phyloP scores from a whole-genome alignment of 2,888 invertebrate species.

The Conistra vaccinii region DNA sequence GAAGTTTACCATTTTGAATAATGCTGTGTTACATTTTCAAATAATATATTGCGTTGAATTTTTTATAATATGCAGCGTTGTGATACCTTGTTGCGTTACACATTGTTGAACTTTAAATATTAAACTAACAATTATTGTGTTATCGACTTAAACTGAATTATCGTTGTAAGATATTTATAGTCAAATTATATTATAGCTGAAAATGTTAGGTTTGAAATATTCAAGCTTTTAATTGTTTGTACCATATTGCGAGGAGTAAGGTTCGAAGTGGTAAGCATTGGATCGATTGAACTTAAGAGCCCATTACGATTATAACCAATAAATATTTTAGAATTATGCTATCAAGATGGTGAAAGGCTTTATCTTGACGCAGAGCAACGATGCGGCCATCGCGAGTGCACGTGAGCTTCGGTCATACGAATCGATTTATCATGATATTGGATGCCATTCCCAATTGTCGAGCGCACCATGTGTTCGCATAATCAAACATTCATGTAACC shows the following conservation, averaged over 20 bases:
- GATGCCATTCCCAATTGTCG: not conserved
- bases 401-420: conserved; percentile 9
- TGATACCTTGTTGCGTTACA: conserved; percentile 45
- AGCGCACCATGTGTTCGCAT: not conserved
- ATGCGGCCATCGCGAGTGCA: not conserved
- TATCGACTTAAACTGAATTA: conserved; percentile 39
- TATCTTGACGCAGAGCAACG: not conserved
- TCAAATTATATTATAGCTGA: conserved; percentile 53
- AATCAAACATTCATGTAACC: not conserved
- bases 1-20: conserved; percentile 46
- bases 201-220: conserved; percentile 52
- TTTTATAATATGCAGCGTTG: conserved; percentile 36
- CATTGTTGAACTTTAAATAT: conserved; percentile 57
- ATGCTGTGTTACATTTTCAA: conserved; percentile 47
- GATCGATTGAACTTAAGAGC: conserved; percentile 67
- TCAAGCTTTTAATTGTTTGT: conserved; percentile 54
- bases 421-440: not conserved
- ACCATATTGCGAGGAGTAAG: conserved; percentile 31
- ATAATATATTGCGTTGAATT: conserved; percentile 52
- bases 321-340: conserved; percentile 3
- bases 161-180: conserved; percentile 56
- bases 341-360: conserved; percentile 14
- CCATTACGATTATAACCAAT: conserved; percentile 64
- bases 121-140: conserved; percentile 52
- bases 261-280: conserved; percentile 59